A percentile compares a stretch with the other conserved stretches of the same genome.
Evolutionary conservation across 1,140 invertebrate species (phyloP).

Genomic region (Magallana ariakensis): DNA sequence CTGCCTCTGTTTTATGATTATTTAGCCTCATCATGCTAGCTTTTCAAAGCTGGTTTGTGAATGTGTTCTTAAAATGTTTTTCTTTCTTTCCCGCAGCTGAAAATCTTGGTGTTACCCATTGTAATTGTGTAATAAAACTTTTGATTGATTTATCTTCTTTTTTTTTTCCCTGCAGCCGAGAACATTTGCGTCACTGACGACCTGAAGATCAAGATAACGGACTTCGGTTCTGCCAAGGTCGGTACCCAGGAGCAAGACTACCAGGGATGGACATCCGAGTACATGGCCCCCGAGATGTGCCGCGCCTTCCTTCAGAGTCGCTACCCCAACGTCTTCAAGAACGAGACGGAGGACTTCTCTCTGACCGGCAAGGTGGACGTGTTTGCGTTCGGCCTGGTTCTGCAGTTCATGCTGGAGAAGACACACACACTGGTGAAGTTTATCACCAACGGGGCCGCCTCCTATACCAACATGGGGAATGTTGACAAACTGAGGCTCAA

Average conservation of each 20-base stretch:
- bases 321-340: neutral
- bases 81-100: constrained; percentile 48
- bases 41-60: too few relatives aligned
- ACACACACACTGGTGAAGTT: constrained; percentile 50
- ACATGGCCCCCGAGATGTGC: constrained; percentile 57
- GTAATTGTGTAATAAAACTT: too few relatives aligned
- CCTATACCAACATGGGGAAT: constrained; percentile 35
- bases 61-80: too few relatives aligned
- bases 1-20: too few relatives aligned
- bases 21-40: too few relatives aligned
- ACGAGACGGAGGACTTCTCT: neutral
- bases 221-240: constrained; percentile 58
- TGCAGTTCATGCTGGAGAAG: constrained; percentile 54
- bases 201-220: constrained; percentile 49
- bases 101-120: constrained; percentile 52
- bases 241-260: constrained; percentile 43
- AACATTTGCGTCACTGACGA: constrained; percentile 52
- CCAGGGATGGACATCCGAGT: constrained; percentile 57
- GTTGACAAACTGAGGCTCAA: neutral
- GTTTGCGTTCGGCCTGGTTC: constrained; percentile 54
- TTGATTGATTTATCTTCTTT: too few relatives aligned
- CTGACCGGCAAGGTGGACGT: constrained; percentile 57
- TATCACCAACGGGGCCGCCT: constrained; percentile 41
- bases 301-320: constrained; percentile 6
- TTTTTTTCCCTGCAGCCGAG: constrained; percentile 47